phyloP scores from a whole-genome alignment of 92 coral and sea anemone genomes.

The Bergia sp. region DNA sequence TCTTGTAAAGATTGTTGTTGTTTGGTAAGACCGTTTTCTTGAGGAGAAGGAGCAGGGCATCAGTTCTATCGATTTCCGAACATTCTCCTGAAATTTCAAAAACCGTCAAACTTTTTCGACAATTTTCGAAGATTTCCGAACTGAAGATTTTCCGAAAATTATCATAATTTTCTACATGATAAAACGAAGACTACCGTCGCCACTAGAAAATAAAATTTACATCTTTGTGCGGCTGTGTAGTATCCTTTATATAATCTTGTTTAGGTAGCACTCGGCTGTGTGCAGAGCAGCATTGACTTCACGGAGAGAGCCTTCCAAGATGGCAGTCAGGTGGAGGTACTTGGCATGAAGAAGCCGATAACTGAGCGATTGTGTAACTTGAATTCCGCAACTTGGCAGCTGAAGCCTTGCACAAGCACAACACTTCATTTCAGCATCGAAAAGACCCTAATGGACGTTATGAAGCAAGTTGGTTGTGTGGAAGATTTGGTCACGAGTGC shows the following conservation, averaged over 20 bases:
- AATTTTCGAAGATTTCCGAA: too few species aligned
- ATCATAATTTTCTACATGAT: too few species aligned
- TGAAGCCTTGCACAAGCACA: conserved; percentile 21
- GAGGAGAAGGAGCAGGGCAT: too few species aligned
- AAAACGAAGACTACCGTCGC: too few species aligned
- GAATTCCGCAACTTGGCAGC: conserved; percentile 7
- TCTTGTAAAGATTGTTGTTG: too few species aligned
- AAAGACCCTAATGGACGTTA: background rate
- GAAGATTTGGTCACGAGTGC: background rate
- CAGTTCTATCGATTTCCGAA: too few species aligned
- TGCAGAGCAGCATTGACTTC: conserved; percentile 34
- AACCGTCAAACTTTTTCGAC: too few species aligned
- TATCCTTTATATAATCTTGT: background rate
- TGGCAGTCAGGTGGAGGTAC: conserved; percentile 48
- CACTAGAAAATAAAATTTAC: background rate
- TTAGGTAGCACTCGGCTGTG: conserved; percentile 22
- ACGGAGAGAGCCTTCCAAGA: conserved; percentile 40
- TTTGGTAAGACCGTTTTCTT: too few species aligned
- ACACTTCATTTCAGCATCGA: conserved; percentile 14
- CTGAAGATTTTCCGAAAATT: too few species aligned
- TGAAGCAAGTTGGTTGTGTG: conserved; percentile 9
- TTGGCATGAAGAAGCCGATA: conserved; percentile 35
- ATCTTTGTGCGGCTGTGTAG: background rate
- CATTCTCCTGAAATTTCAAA: too few species aligned
- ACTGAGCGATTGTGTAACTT: conserved; percentile 10